These are phyloP conservation scores for Myotis daubentonii DNA, from an alignment of 2,797 vertebrate genomes.

Conservation along the genomic window DNA sequence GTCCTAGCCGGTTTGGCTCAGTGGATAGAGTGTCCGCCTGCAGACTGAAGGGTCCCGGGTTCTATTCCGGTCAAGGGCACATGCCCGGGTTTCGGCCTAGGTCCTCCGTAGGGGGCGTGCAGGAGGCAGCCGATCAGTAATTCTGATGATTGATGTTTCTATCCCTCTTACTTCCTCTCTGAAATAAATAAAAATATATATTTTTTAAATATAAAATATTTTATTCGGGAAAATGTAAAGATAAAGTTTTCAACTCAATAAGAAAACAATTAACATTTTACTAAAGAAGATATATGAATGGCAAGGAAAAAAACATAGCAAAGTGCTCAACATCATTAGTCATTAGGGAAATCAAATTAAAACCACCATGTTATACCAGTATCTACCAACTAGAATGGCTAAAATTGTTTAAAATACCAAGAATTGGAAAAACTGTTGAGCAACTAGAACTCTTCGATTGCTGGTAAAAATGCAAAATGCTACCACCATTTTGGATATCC, in stretches of 20 bases:
- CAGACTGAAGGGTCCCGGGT: too few relatives aligned
- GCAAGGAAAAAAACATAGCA: background rate
- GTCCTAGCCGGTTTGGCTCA: background rate
- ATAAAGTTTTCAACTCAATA: background rate
- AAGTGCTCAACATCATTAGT: background rate
- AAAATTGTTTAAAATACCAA: background rate
- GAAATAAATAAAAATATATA: background rate
- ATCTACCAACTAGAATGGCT: background rate
- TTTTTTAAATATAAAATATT: background rate
- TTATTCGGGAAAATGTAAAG: background rate
- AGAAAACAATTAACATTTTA: background rate
- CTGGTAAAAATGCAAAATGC: background rate
- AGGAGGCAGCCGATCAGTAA: background rate
- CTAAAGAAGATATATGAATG: background rate
- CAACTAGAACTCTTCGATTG: background rate
- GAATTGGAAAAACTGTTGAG: background rate
- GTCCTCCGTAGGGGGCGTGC: background rate
- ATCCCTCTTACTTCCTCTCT: background rate
- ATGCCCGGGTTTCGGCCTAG: background rate
- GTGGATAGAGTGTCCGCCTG: background rate
- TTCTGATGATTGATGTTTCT: background rate
- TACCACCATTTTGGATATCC: background rate
- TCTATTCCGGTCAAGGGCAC: background rate
- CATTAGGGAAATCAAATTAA: background rate
- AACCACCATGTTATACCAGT: background rate